Evolutionary conservation across 2,888 invertebrate genomes (phyloP).

Genomic region (Glomeris marginata): DNA sequence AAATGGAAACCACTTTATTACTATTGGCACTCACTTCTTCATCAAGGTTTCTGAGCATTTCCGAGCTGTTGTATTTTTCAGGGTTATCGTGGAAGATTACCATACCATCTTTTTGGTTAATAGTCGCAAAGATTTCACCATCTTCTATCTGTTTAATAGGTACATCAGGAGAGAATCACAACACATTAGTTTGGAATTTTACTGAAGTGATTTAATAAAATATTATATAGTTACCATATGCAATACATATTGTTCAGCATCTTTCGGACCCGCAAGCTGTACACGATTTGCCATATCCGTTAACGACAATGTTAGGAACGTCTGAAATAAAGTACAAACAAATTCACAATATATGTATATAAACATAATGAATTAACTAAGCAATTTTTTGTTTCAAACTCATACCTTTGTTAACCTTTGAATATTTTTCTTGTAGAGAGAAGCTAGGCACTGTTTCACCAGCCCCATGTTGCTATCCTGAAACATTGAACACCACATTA

Average conservation of each 20-base stretch:
- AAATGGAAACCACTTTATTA: not conserved
- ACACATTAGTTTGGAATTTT: not conserved
- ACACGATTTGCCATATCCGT: constrained; percentile 81
- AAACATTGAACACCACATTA: constrained; percentile 17
- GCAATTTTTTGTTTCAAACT: not conserved
- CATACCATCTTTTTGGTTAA: constrained; percentile 97
- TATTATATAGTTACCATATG: constrained; percentile 58
- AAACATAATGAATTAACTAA: not conserved
- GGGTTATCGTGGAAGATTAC: constrained; percentile 91
- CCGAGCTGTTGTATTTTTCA: constrained; percentile 82
- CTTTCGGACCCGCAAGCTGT: constrained; percentile 62
- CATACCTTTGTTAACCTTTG: constrained; percentile 70
- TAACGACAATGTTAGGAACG: constrained; percentile 76
- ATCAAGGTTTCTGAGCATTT: constrained; percentile 72
- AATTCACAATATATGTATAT: not conserved
- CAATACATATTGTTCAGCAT: constrained; percentile 85
- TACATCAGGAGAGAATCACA: not conserved
- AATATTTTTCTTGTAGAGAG: constrained; percentile 90
- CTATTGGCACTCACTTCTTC: constrained; percentile 36
- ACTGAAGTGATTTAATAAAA: not conserved
- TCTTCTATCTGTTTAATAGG: constrained; percentile 65
- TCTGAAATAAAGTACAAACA: constrained; percentile 31
- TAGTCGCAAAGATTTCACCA: constrained; percentile 89
- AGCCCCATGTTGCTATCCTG: constrained; percentile 42
- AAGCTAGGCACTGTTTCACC: constrained; percentile 59